These are phyloP conservation scores for Aleiodes testaceus DNA, from an alignment of 2,888 invertebrate species.

Conservation along the genomic window DNA sequence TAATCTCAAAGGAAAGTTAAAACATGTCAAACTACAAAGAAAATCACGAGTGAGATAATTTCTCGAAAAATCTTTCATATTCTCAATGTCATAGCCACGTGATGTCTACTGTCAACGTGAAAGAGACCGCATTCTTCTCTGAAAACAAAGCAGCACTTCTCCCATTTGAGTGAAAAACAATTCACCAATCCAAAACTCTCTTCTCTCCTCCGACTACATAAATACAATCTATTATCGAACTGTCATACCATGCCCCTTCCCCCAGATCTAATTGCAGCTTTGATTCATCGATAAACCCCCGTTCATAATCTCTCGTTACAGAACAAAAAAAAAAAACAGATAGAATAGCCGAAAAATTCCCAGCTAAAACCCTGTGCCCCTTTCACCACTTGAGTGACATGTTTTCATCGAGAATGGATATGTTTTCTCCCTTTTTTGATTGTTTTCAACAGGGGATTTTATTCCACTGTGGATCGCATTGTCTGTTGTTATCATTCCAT, in stretches of 20 bases:
- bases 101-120: conserved; percentile 35
- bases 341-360: background rate
- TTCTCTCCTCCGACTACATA: background rate
- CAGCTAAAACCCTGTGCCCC: background rate
- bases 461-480: background rate
- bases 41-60: too few relatives aligned
- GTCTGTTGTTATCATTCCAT: conserved; percentile 10
- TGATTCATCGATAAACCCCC: conserved; percentile 17
- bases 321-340: conserved; percentile 6
- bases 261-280: conserved; percentile 19
- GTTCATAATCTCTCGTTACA: background rate
- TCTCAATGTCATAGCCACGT: conserved; percentile 1
- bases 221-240: conserved; percentile 30
- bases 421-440: background rate
- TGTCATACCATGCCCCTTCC: background rate
- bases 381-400: background rate
- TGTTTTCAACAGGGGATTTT: background rate
- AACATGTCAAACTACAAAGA: too few relatives aligned
- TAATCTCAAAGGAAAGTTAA: too few relatives aligned
- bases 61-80: too few relatives aligned
- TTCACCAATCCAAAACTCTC: conserved; percentile 12
- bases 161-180: conserved; percentile 29
- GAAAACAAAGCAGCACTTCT: conserved; percentile 22
- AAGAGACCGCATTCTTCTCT: conserved; percentile 19
- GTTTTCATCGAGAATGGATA: conserved; percentile 14